Percentiles rank a stretch among this genome's conserved stretches.
phyloP scores from a whole-genome alignment of 2,888 invertebrate species.

The Anthophora plumipes region DNA sequence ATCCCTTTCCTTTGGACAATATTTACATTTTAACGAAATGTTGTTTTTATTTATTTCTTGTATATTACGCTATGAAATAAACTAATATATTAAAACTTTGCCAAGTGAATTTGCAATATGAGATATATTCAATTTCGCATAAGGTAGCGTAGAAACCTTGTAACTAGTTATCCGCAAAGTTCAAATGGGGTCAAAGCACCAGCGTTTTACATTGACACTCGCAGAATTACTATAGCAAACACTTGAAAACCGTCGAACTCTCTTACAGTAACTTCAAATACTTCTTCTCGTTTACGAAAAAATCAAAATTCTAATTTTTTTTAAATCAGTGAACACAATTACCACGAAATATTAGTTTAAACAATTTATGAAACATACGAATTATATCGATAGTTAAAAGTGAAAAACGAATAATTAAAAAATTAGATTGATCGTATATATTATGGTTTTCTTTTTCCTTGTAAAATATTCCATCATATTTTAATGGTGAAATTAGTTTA shows the following conservation, averaged over 20 bases:
- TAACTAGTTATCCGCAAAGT: constrained; percentile 29
- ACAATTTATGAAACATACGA: no score
- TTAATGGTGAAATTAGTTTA: no score
- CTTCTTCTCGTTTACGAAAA: not conserved
- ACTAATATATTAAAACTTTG: not conserved
- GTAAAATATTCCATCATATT: no score
- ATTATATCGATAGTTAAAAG: not conserved
- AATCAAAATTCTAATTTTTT: not conserved
- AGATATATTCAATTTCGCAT: constrained; percentile 1
- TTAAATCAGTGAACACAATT: not conserved
- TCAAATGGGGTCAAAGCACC: constrained; percentile 39
- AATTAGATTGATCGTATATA: no score
- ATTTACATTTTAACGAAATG: not conserved
- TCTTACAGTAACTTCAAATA: not conserved
- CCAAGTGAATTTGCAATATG: not conserved
- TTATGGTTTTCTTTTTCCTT: no score
- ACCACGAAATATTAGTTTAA: no score
- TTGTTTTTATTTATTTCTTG: not conserved
- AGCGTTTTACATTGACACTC: constrained; percentile 28
- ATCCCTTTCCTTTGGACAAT: not conserved
- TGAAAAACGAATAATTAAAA: no score
- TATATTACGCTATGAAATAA: not conserved
- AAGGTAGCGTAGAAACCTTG: constrained; percentile 23
- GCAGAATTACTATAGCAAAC: constrained; percentile 15
- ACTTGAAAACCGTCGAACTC: constrained; percentile 4